Percentiles rank a stretch among this genome's conserved stretches.
These are phyloP conservation scores for Periophthalmus magnuspinnatus DNA, from an alignment of 2,797 vertebrate species.

Conservation along the genomic window DNA sequence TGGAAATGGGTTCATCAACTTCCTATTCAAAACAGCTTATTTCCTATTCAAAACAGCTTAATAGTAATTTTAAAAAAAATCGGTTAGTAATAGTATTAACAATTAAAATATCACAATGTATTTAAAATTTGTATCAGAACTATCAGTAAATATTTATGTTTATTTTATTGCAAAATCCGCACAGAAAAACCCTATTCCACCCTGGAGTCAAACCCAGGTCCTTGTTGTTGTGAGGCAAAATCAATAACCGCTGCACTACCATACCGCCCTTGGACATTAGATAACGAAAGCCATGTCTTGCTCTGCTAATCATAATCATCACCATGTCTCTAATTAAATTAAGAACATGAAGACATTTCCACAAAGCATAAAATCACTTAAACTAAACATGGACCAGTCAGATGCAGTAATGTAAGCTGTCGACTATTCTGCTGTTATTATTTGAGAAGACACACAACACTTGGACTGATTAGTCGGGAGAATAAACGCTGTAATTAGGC, in stretches of 20 bases:
- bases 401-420: conserved; percentile 59
- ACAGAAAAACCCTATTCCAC: too few relatives aligned
- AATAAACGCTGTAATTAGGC: conserved; percentile 78
- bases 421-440: conserved; percentile 67
- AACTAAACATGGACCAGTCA: conserved; percentile 47
- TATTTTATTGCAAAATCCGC: too few relatives aligned
- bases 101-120: too few relatives aligned
- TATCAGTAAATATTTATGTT: too few relatives aligned
- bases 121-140: neutral
- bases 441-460: conserved; percentile 74
- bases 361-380: conserved; percentile 25
- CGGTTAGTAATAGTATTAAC: too few relatives aligned
- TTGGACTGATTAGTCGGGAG: conserved; percentile 77
- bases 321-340: conserved; percentile 55
- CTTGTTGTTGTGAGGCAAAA: too few relatives aligned
- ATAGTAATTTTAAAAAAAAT: too few relatives aligned
- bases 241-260: too few relatives aligned
- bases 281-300: conserved; percentile 42
- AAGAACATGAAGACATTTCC: conserved; percentile 45
- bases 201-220: too few relatives aligned
- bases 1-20: neutral
- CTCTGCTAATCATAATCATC: conserved; percentile 42
- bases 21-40: too few relatives aligned
- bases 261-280: neutral
- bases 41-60: too few relatives aligned